Percentiles rank a stretch among this genome's conserved stretches.
Evolutionary conservation across 2,113 vertebrate species (phyloP).

Genomic region (Phaethon lepturus): DNA sequence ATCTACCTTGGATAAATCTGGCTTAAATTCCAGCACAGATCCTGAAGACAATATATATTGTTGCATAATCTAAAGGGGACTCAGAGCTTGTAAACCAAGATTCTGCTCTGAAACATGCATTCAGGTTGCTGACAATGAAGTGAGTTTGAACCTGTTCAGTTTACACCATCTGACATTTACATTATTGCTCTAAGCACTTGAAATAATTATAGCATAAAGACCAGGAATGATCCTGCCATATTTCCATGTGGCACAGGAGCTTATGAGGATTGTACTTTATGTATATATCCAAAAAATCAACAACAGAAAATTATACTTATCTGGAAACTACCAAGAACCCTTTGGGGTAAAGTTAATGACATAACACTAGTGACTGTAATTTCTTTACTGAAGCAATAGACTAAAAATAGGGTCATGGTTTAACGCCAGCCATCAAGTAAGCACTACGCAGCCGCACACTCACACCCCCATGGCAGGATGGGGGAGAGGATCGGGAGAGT

Average conservation of each 20-base stretch:
- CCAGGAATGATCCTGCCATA: not conserved
- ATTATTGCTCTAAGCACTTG: not conserved
- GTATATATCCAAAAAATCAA: not conserved
- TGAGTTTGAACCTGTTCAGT: not conserved
- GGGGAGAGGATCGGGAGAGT: too few species aligned
- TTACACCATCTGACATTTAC: not conserved
- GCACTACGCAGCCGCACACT: too few species aligned
- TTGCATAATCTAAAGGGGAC: not conserved
- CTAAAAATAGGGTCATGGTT: not conserved
- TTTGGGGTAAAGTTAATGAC: not conserved
- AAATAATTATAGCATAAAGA: not conserved
- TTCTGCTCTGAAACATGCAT: not conserved
- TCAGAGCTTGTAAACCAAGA: not conserved
- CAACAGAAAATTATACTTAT: not conserved
- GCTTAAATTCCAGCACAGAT: not conserved
- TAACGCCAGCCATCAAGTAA: too few species aligned
- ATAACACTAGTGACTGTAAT: not conserved
- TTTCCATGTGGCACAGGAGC: not conserved
- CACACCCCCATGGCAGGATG: too few species aligned
- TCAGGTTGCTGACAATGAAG: not conserved
- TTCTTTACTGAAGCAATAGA: not conserved
- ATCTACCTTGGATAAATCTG: not conserved
- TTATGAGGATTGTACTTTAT: not conserved
- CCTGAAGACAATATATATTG: not conserved
- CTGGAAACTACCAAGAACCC: not conserved